These are phyloP conservation scores for Otolemur crassicaudatus DNA, from an alignment of 2,797 vertebrate genomes.

Conservation along the genomic window DNA sequence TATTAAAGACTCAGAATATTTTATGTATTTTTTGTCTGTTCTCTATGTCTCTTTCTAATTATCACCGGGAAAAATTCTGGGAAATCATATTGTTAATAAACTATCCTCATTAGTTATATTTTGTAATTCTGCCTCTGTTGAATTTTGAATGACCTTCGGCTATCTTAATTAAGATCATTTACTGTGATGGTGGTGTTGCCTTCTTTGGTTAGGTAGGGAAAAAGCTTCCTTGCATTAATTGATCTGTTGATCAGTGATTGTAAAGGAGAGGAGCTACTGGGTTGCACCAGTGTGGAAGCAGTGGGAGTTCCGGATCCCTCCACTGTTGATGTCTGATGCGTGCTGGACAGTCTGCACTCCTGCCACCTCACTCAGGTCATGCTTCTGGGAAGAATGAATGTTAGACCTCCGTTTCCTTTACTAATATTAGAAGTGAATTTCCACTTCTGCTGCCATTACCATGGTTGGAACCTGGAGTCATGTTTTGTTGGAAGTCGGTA, in stretches of 20 bases:
- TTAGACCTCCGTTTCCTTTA: not conserved
- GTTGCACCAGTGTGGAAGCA: not conserved
- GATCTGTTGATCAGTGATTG: not conserved
- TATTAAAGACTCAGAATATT: constrained; percentile 32
- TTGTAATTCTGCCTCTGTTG: not conserved
- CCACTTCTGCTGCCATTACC: not conserved
- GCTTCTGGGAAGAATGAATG: not conserved
- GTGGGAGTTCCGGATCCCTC: not conserved
- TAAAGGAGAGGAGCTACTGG: not conserved
- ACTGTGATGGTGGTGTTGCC: not conserved
- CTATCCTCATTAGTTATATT: not conserved
- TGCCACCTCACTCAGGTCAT: not conserved
- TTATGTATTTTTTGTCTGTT: not conserved
- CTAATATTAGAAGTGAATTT: not conserved
- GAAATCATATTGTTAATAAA: not conserved
- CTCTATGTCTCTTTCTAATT: not conserved
- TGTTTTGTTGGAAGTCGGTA: not conserved
- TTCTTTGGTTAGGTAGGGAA: not conserved
- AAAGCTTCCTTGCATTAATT: constrained; percentile 13
- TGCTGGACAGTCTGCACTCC: not conserved
- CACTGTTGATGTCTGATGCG: not conserved
- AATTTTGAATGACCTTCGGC: constrained; percentile 2
- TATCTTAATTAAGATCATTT: not conserved
- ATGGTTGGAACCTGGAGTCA: not conserved
- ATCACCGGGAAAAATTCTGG: not conserved